Conservation (phyloP, 1,140 invertebrate species). For the Delia radicum region DNA sequence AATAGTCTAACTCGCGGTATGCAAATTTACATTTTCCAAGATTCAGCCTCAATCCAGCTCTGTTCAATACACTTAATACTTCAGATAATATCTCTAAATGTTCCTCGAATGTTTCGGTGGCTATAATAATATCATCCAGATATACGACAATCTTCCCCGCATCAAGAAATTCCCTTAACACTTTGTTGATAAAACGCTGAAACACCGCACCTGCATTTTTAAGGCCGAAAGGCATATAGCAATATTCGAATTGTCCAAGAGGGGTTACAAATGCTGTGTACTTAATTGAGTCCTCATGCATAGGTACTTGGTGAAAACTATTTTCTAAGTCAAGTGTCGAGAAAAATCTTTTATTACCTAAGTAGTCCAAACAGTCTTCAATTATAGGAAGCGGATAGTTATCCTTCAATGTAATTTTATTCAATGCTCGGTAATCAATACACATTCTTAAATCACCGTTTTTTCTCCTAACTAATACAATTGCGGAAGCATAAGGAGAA, state of each 20-base stretch:
- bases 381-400: neutral
- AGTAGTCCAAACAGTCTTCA: neutral
- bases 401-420: neutral
- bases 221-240: constrained; percentile 51
- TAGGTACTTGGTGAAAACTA: neutral
- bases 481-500: constrained; percentile 19
- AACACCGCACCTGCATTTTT: constrained; percentile 42
- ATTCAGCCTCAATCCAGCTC: neutral
- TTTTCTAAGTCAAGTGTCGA: neutral
- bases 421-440: neutral
- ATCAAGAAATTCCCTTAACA: constrained; percentile 36
- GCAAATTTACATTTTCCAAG: constrained; percentile 6
- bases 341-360: constrained; percentile 3
- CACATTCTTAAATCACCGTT: constrained; percentile 8
- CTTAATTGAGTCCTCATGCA: constrained; percentile 19
- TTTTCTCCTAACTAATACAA: constrained; percentile 12
- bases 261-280: constrained; percentile 54
- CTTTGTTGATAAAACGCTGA: constrained; percentile 49
- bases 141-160: neutral
- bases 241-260: constrained; percentile 55
- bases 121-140: constrained; percentile 28
- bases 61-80: neutral
- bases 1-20: neutral
- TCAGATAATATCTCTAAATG: constrained; percentile 25
- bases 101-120: neutral